phyloP scores from a whole-genome alignment of 2,113 vertebrate genomes.

The Tapirus terrestris region DNA sequence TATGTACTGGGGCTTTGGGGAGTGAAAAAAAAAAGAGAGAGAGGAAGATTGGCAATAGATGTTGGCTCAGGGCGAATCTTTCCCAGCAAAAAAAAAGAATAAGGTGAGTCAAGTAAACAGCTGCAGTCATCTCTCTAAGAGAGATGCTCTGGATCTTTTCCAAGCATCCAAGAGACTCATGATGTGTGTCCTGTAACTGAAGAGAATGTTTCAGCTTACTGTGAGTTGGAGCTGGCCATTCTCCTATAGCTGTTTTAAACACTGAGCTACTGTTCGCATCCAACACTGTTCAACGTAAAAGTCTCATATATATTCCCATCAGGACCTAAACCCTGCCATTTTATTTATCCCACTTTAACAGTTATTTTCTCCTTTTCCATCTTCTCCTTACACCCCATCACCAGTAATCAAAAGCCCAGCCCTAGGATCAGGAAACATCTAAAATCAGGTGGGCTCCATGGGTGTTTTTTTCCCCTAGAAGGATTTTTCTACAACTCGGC shows the following conservation, averaged over 20 bases:
- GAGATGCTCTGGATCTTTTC: not conserved
- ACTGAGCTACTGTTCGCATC: not conserved
- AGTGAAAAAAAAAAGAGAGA: too few relatives aligned
- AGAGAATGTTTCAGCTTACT: not conserved
- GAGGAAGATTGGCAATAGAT: too few relatives aligned
- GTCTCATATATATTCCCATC: not conserved
- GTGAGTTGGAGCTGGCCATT: not conserved
- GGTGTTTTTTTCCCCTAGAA: not conserved
- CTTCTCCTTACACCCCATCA: not conserved
- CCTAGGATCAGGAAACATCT: not conserved
- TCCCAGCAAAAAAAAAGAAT: not conserved
- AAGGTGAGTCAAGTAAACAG: not conserved
- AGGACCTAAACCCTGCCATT: not conserved
- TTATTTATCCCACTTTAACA: not conserved
- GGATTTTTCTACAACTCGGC: not conserved
- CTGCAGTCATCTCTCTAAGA: not conserved
- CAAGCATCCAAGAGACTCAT: slow-evolving; percentile 24
- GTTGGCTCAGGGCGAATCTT: too few relatives aligned
- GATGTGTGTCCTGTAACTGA: not conserved
- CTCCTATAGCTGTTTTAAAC: slow-evolving; percentile 19
- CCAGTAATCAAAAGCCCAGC: not conserved
- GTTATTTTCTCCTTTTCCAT: not conserved
- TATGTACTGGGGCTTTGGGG: too few relatives aligned
- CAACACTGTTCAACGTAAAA: not conserved
- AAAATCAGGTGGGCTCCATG: not conserved